Percentiles rank a stretch among this genome's conserved stretches.
Evolutionary conservation across 2,113 vertebrate genomes (phyloP).

Genomic region (Sakesphorus luctuosus): DNA sequence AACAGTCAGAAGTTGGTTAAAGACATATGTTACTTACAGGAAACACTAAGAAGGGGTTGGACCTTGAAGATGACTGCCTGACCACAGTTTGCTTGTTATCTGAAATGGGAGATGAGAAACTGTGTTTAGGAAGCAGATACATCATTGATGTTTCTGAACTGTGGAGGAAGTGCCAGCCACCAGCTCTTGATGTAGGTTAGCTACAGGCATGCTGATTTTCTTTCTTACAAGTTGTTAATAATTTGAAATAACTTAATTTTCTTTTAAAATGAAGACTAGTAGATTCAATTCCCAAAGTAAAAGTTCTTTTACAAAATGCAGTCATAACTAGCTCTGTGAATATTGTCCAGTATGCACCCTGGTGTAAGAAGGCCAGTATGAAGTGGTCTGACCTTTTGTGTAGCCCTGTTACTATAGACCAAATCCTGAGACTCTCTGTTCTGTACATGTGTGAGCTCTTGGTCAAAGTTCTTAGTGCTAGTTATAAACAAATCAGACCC

Average conservation of each 20-base stretch:
- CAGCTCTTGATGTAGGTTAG: not conserved
- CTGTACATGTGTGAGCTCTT: not conserved
- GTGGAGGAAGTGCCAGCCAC: not conserved
- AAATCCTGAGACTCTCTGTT: not conserved
- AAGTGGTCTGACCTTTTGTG: not conserved
- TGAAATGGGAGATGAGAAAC: not conserved
- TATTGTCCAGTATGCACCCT: not conserved
- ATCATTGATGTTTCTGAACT: not conserved
- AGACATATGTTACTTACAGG: not conserved
- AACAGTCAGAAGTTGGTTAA: not conserved
- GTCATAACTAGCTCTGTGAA: not conserved
- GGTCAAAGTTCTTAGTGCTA: not conserved
- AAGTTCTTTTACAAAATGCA: not conserved
- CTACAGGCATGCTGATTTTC: not conserved
- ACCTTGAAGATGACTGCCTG: not conserved
- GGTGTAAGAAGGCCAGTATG: not conserved
- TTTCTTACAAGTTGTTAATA: not conserved
- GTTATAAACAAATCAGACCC: not conserved
- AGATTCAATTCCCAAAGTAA: not conserved
- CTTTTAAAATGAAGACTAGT: not conserved
- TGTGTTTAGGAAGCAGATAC: not conserved
- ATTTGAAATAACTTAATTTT: not conserved
- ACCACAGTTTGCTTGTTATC: not conserved
- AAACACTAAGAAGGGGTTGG: not conserved
- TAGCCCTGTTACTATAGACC: not conserved